Base-by-base conservation (phyloP, 2,888 invertebrate genomes). In the Temnothorax rugatulus region DNA sequence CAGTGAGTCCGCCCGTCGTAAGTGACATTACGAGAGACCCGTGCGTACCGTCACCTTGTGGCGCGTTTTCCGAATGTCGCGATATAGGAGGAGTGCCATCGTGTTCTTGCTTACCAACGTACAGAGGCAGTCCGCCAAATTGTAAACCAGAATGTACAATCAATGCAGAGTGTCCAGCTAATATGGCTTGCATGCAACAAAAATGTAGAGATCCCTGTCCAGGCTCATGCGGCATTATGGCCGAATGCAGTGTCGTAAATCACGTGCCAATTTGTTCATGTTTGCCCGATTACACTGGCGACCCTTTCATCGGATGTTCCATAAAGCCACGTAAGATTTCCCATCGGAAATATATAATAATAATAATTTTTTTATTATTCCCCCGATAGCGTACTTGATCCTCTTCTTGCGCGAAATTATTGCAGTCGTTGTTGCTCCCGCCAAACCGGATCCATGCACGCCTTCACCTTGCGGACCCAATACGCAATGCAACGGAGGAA, bases 21-120 rank as follows among this genome's bases (percentile, higher is more conserved):
- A 81, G n/a, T 59, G 79, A 81, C 11, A 11, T 96, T 94, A 93
- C 95, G 93, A 84, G 54, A 75, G 88, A 90, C 21, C 90, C 95
- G 2, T 95, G 95, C 84, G 84, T 92, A 25, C 94, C 95, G 41
- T 97, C 97, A 13, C 97, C 98, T 0, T 98, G 98, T 93, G 98
- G 98, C 52, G 97, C 97, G 15, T 97, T 98, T 92, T 97, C 98
- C 87, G 96, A 97, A 91, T 98, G 98, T 92, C 96, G 96, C 90
- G 97, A 96, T 93, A 94, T 96, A 41, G 92, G 92, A 71, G 95
- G 95, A 25, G 92, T 94, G 21, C 95, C 95, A 8, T 92, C 95
- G 11, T 96, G 97, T 88, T 94, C 95, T 18, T 97, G 97, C 91
- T 94, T 95, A 21, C 91, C 93, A 47, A 96, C 96, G 29, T 96